Conservation (phyloP, 2,113 vertebrate genomes). For the Myotis yumanensis region DNA sequence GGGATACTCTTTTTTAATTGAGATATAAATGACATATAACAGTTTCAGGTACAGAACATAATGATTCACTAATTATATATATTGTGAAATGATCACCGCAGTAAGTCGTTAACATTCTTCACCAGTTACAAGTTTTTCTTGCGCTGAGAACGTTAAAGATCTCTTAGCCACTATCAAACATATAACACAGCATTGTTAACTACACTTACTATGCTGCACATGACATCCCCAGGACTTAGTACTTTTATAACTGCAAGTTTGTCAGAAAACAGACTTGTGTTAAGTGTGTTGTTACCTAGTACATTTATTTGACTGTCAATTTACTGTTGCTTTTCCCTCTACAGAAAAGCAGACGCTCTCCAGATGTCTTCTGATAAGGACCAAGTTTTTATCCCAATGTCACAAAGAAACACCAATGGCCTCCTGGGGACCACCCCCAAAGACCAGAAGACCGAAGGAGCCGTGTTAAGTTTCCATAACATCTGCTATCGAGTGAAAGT, state of each 20-base stretch:
- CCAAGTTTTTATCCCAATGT: conserved; percentile 73
- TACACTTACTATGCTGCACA: neutral
- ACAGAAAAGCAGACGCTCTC: conserved; percentile 9
- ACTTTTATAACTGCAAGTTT: neutral
- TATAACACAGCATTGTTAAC: neutral
- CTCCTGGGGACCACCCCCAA: neutral
- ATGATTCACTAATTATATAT: neutral
- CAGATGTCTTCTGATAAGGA: conserved; percentile 51
- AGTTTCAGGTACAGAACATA: neutral
- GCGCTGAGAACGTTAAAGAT: neutral
- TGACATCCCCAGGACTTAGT: neutral
- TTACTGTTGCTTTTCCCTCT: conserved; percentile 40
- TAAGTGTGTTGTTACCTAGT: neutral
- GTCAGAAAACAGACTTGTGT: neutral
- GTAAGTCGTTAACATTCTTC: neutral
- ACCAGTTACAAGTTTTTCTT: neutral
- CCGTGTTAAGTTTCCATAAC: conserved; percentile 82
- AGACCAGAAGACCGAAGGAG: neutral
- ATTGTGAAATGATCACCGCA: neutral
- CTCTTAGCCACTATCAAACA: neutral
- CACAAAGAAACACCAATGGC: conserved; percentile 66
- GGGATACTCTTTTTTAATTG: neutral
- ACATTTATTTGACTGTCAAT: neutral
- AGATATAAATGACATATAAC: neutral
- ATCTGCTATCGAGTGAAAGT: conserved; percentile 83